Evolutionary conservation across 2,888 invertebrate genomes (phyloP).

Genomic region (Athetis lepigone): DNA sequence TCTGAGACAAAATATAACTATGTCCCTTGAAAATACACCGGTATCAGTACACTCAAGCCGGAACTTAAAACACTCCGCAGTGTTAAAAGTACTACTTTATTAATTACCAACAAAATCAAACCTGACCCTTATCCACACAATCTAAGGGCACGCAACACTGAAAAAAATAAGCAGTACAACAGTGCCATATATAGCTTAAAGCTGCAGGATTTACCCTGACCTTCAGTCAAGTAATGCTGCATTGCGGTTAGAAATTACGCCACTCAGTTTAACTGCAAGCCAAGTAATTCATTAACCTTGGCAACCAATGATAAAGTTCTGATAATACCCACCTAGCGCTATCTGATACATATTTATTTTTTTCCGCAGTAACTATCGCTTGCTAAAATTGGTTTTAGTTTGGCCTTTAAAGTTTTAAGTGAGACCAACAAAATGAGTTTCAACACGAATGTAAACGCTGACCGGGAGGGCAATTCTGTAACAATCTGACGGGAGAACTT

Average conservation of each 20-base stretch:
- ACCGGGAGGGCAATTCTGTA: too few relatives aligned
- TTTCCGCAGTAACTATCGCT: not conserved
- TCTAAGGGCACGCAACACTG: conserved; percentile 25
- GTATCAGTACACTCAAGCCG: too few relatives aligned
- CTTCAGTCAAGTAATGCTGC: conserved; percentile 81
- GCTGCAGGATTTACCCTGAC: conserved; percentile 81
- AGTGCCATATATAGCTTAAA: conserved; percentile 42
- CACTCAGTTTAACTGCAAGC: conserved; percentile 76
- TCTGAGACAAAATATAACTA: too few relatives aligned
- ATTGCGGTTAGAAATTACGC: conserved; percentile 85
- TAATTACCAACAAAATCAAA: conserved; percentile 14
- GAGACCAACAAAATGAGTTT: not conserved
- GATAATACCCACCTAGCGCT: conserved; percentile 51
- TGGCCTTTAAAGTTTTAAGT: not conserved
- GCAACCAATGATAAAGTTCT: conserved; percentile 65
- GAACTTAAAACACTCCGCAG: too few relatives aligned
- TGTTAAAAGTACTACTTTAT: too few relatives aligned
- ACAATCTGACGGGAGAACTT: too few relatives aligned
- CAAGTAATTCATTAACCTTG: conserved; percentile 74
- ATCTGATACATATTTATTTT: conserved; percentile 31
- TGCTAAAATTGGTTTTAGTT: not conserved
- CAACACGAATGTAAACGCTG: not conserved
- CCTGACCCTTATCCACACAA: conserved; percentile 23
- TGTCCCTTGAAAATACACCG: too few relatives aligned
- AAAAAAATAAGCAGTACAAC: conserved; percentile 30